phyloP scores from a whole-genome alignment of 1,140 invertebrate genomes.

The Nasonia giraulti region DNA sequence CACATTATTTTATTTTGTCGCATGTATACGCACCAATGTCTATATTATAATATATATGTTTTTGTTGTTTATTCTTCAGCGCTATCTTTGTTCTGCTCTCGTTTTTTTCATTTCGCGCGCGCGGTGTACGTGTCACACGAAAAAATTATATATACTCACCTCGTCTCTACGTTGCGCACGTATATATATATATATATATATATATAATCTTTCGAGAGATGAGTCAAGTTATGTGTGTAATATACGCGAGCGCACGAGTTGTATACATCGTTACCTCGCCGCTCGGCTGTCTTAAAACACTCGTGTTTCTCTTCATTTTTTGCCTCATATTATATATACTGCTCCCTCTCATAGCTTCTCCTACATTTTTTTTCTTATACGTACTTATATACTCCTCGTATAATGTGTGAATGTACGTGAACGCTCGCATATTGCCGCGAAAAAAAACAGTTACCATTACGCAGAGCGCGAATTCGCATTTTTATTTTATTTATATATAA shows the following conservation, averaged over 20 bases:
- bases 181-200: not conserved
- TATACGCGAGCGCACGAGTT: not conserved
- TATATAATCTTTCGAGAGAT: not conserved
- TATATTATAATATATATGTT: slow-evolving; percentile 14
- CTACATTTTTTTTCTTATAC: too few species aligned
- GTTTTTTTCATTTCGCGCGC: not conserved
- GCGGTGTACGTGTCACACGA: not conserved
- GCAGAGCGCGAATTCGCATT: slow-evolving; percentile 36
- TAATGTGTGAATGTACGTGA: slow-evolving; percentile 33
- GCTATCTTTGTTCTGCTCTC: not conserved
- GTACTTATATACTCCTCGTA: slow-evolving; percentile 2
- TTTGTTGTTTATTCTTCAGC: not conserved
- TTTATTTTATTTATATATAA: slow-evolving; percentile 38
- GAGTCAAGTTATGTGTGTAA: not conserved
- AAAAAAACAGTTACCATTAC: slow-evolving; percentile 43
- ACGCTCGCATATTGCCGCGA: slow-evolving; percentile 1
- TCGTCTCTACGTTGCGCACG: too few species aligned
- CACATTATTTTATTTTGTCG: not conserved
- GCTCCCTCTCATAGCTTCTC: not conserved
- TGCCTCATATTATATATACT: not conserved
- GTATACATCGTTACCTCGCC: not conserved
- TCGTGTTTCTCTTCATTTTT: not conserved
- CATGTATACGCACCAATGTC: slow-evolving; percentile 5
- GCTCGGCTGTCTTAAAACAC: not conserved
- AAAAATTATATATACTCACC: not conserved